Evolutionary conservation across 2,113 vertebrate genomes (phyloP), one percentile per base, ranked within the genome.

Genomic region (Vulpes ferrilata): DNA sequence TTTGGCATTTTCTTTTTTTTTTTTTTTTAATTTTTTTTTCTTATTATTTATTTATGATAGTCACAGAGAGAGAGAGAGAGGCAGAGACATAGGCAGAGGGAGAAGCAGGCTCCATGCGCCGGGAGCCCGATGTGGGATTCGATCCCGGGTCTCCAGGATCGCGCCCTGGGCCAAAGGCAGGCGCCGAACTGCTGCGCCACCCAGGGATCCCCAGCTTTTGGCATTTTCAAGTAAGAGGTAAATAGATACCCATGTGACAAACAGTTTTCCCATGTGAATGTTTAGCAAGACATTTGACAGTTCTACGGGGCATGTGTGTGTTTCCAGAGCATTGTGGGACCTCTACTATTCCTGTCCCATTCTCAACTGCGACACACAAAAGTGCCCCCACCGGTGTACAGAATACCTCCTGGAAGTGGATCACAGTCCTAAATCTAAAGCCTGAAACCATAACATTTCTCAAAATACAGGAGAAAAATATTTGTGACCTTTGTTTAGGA

Each of bases 181-280:
- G 35, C 2, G 35, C 35, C 35, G 35, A 35, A 35, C 35, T 35
- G 35, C 35, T 35, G 35, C 35, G 35, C 35, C 35, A 35, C 35
- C 35, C 35, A 35, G 35, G 35, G 35, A 35, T 35, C 35, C 35
- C 35, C 35, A 74, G 32, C 20, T 76, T 88, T 93, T 83, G 48
- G 67, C 65, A 88, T 73, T 95, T 97, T 93, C 43, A 92, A 82
- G 48, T 67, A 91, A 82, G 65, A 93, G 64, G 9, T 35, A 82
- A 90, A 59, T 64, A 55, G 59, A n/a, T 76, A 67, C 19, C 38
- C 65, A 15, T 79, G 74, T 71, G 8, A 78, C 62, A 65, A 60
- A 84, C 9, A 74, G 0, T 87, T 95, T n/a, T 19, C 32, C 5
- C 27, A 11, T 25, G 16, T 90, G 30, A 64, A 80, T 79, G 8